Evolutionary conservation across 2,797 vertebrate genomes (phyloP).

Genomic region (Pangasius macronema): DNA sequence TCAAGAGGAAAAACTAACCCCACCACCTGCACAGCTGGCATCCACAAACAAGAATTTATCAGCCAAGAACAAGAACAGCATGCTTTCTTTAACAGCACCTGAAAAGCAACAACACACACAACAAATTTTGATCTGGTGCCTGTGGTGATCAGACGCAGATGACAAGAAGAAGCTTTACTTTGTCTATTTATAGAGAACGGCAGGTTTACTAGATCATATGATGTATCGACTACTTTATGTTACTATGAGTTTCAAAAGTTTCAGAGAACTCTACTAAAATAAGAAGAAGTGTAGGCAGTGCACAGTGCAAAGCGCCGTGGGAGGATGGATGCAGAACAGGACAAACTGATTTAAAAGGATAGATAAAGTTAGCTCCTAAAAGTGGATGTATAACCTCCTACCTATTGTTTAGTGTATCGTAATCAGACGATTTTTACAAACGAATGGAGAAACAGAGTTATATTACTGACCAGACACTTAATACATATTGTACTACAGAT

Average conservation of each 20-base stretch:
- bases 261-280: not conserved
- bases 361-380: not conserved
- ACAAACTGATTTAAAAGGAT: not conserved
- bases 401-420: too few relatives aligned
- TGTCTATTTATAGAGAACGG: conserved; percentile 4
- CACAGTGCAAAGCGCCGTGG: not conserved
- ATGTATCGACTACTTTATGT: not conserved
- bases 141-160: not conserved
- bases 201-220: conserved; percentile 1
- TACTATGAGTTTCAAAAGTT: not conserved
- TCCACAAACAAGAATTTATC: not conserved
- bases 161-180: not conserved
- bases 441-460: too few relatives aligned
- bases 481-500: not conserved
- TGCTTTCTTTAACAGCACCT: too few relatives aligned
- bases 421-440: too few relatives aligned
- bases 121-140: not conserved
- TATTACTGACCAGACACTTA: not conserved
- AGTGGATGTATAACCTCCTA: too few relatives aligned
- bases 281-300: not conserved
- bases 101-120: not conserved
- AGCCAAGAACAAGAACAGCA: not conserved
- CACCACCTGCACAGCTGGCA: not conserved
- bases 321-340: not conserved
- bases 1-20: not conserved